A percentile compares a stretch with the other conserved stretches of the same genome.
Conservation (phyloP, 37 sponge, comb jelly and placozoan species). For the Cliona cf. orientalis region DNA sequence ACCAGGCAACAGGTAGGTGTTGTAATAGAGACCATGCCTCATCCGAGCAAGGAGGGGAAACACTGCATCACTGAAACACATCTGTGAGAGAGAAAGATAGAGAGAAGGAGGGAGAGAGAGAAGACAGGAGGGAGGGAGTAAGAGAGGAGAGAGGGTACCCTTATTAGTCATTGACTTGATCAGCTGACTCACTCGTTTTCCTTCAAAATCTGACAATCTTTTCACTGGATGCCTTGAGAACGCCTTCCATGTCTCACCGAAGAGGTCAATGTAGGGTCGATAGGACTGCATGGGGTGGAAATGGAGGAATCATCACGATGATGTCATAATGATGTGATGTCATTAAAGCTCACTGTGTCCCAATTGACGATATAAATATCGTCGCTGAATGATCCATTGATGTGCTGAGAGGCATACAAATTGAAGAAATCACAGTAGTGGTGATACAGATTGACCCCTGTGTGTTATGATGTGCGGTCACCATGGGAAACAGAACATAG, state of each 20-base stretch:
- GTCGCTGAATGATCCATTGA: slow-evolving; percentile 85
- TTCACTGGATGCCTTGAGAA: slow-evolving; percentile 70
- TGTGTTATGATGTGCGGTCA: not conserved
- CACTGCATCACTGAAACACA: slow-evolving; percentile 87
- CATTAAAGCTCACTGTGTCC: slow-evolving; percentile 80
- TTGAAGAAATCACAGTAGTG: slow-evolving; percentile 96
- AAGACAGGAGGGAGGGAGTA: not conserved
- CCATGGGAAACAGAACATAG: not conserved
- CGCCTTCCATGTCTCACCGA: slow-evolving; percentile 78
- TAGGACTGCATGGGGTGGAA: slow-evolving; percentile 5
- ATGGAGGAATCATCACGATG: not conserved
- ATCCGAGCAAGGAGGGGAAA: slow-evolving; percentile 90
- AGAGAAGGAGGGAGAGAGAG: not conserved
- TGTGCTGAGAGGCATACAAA: slow-evolving; percentile 91
- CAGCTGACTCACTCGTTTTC: slow-evolving; percentile 60
- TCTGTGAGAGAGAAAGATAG: slow-evolving; percentile 14
- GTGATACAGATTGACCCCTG: slow-evolving; percentile 90
- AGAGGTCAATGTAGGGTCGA: slow-evolving; percentile 54
- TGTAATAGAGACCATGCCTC: slow-evolving; percentile 88
- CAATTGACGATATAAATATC: slow-evolving; percentile 83
- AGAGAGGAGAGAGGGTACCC: not conserved
- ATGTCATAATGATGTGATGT: not conserved
- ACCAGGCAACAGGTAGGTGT: slow-evolving; percentile 83
- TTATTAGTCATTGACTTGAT: not conserved
- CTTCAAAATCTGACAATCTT: slow-evolving; percentile 77